Percentiles rank a stretch among this genome's conserved stretches.
Conservation (phyloP, 1,140 invertebrate genomes). For the Drosophila watanabei region DNA sequence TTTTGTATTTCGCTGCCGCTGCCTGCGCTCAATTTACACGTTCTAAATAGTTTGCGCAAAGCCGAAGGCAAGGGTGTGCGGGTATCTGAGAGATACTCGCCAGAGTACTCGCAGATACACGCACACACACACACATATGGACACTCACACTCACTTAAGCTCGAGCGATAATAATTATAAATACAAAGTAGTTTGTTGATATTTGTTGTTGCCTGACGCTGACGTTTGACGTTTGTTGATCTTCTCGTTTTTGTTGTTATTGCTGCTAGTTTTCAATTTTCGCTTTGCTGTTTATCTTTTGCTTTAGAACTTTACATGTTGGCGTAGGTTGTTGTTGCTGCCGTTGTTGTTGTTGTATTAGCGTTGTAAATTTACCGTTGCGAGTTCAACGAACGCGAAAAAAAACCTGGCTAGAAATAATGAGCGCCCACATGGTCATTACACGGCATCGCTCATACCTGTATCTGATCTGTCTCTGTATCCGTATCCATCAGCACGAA, state of each 20-base stretch:
- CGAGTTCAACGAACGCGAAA: constrained; percentile 66
- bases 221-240: constrained; percentile 49
- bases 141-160: constrained; percentile 9
- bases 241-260: constrained; percentile 25
- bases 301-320: constrained; percentile 83
- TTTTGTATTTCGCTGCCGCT: not conserved
- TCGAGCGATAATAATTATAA: constrained; percentile 80
- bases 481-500: constrained; percentile 27
- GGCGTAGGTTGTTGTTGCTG: constrained; percentile 72
- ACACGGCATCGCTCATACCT: constrained; percentile 29
- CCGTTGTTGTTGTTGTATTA: constrained; percentile 13
- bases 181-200: constrained; percentile 84
- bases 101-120: constrained; percentile 35
- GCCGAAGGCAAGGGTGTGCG: constrained; percentile 9
- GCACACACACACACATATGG: not conserved
- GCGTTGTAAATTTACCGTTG: constrained; percentile 79
- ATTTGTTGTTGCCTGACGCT: constrained; percentile 62
- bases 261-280: constrained; percentile 67
- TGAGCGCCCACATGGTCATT: constrained; percentile 68
- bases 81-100: constrained; percentile 69
- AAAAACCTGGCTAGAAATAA: constrained; percentile 63
- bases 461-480: constrained; percentile 5
- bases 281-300: constrained; percentile 78
- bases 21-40: constrained; percentile 72
- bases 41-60: constrained; percentile 71